Percentiles rank a stretch among this genome's conserved stretches.
Evolutionary conservation across 2,797 vertebrate genomes (phyloP).

Genomic region (Picus viridis): DNA sequence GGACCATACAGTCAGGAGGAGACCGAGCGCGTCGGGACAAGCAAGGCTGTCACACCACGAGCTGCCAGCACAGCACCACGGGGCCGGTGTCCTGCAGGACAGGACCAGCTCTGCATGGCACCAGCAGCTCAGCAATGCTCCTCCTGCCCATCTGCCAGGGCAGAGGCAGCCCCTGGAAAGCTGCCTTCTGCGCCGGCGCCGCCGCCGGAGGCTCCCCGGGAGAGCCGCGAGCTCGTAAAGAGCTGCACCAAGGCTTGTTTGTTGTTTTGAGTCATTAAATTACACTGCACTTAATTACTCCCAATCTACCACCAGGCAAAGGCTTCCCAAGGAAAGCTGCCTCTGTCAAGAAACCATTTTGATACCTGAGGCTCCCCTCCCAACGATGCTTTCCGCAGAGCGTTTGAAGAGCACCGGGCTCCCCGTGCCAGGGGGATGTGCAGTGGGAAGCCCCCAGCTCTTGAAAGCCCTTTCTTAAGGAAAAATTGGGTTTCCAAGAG

Average conservation of each 20-base stretch:
- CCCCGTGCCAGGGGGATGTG: background rate
- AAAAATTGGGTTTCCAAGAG: background rate
- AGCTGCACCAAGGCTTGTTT: background rate
- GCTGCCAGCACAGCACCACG: rapidly evolving
- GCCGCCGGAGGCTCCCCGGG: background rate
- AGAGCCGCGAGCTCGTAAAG: background rate
- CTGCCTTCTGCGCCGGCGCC: rapidly evolving
- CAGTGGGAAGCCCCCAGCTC: background rate
- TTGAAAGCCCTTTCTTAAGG: background rate
- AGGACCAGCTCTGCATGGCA: rapidly evolving
- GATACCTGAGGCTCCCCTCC: background rate
- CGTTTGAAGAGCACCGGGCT: background rate
- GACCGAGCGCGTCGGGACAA: rapidly evolving
- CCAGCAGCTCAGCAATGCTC: background rate
- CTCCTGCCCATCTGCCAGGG: background rate
- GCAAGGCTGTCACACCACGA: rapidly evolving
- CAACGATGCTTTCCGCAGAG: background rate
- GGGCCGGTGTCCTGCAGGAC: rapidly evolving
- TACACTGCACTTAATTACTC: constrained; percentile 33
- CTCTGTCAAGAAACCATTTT: constrained; percentile 10
- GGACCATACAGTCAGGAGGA: rapidly evolving
- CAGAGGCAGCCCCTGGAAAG: background rate
- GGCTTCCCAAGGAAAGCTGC: constrained; percentile 22
- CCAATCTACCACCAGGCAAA: background rate
- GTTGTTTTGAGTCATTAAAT: constrained; percentile 38